phyloP scores from a whole-genome alignment of 1,140 invertebrate genomes.

The Magallana ariakensis region DNA sequence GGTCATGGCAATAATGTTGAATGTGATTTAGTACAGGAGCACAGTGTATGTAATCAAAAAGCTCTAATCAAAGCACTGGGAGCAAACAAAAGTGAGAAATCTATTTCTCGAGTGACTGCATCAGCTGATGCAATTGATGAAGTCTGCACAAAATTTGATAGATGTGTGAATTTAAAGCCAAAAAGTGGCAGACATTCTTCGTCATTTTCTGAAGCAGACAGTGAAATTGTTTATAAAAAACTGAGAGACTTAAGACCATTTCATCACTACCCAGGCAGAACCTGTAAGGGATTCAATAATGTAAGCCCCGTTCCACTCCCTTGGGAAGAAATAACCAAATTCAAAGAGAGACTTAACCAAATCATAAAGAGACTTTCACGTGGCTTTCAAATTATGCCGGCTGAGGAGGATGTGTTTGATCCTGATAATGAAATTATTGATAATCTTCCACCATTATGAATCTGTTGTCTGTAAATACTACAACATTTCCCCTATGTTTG shows the following conservation, averaged over 20 bases:
- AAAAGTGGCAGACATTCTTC: slow-evolving; percentile 18
- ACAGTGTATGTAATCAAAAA: slow-evolving; percentile 52
- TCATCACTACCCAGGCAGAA: slow-evolving; percentile 5
- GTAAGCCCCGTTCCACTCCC: neutral
- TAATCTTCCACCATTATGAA: neutral
- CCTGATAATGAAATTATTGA: slow-evolving; percentile 7
- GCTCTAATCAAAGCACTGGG: slow-evolving; percentile 49
- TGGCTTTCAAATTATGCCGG: too few species aligned
- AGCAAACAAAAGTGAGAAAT: slow-evolving; percentile 48
- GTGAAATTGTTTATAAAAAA: slow-evolving; percentile 3
- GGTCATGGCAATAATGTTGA: slow-evolving; percentile 47
- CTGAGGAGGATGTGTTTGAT: neutral
- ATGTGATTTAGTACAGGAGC: slow-evolving; percentile 47
- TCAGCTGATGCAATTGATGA: slow-evolving; percentile 4
- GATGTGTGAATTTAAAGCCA: neutral
- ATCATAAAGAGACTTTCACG: slow-evolving; percentile 14
- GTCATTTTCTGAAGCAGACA: neutral
- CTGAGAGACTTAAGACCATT: slow-evolving; percentile 37
- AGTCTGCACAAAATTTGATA: slow-evolving; percentile 35
- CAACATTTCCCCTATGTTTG: neutral
- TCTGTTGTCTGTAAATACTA: neutral
- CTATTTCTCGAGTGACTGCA: slow-evolving; percentile 27
- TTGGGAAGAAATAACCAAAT: neutral
- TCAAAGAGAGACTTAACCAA: slow-evolving; percentile 5
- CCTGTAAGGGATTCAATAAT: neutral